A percentile compares a stretch with the other conserved stretches of the same genome.
Evolutionary conservation across 2,113 vertebrate species (phyloP).

Genomic region (Anser brachyrhynchus): DNA sequence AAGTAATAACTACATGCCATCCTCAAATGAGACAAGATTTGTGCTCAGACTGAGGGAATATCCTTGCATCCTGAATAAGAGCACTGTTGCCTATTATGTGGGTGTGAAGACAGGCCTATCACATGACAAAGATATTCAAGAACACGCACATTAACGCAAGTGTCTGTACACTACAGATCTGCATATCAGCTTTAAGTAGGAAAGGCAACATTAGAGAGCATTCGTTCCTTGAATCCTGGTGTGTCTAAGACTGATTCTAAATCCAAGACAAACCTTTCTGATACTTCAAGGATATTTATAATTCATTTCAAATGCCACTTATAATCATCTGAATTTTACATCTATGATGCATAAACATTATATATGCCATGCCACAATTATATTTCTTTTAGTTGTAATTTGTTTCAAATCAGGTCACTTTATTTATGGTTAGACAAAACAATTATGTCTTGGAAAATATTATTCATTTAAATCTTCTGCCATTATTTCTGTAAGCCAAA

Average conservation of each 20-base stretch:
- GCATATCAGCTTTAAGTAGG: conserved; percentile 20
- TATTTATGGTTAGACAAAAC: conserved; percentile 26
- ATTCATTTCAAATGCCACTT: conserved; percentile 58
- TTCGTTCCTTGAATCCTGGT: not conserved
- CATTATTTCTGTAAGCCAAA: not conserved
- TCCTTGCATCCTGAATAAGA: conserved; percentile 42
- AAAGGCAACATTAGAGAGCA: conserved; percentile 31
- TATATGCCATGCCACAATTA: not conserved
- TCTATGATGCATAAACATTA: conserved; percentile 29
- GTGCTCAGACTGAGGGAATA: conserved; percentile 24
- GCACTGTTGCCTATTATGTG: conserved; percentile 25
- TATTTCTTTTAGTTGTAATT: conserved; percentile 25
- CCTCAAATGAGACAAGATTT: conserved; percentile 49
- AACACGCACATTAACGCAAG: conserved; percentile 3
- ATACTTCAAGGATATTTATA: conserved; percentile 50
- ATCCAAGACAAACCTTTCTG: conserved; percentile 43
- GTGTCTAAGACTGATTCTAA: conserved; percentile 35
- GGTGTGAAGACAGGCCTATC: not conserved
- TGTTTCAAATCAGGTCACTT: conserved; percentile 31
- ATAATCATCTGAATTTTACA: not conserved
- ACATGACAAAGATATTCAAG: conserved; percentile 12
- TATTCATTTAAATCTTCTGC: not conserved
- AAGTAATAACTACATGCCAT: conserved; percentile 60
- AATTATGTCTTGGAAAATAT: conserved; percentile 34
- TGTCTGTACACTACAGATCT: not conserved